Evolutionary conservation across 2,888 invertebrate genomes (phyloP), one percentile per base, ranked within the genome.

Genomic region (Rhabditophanes sp.): DNA sequence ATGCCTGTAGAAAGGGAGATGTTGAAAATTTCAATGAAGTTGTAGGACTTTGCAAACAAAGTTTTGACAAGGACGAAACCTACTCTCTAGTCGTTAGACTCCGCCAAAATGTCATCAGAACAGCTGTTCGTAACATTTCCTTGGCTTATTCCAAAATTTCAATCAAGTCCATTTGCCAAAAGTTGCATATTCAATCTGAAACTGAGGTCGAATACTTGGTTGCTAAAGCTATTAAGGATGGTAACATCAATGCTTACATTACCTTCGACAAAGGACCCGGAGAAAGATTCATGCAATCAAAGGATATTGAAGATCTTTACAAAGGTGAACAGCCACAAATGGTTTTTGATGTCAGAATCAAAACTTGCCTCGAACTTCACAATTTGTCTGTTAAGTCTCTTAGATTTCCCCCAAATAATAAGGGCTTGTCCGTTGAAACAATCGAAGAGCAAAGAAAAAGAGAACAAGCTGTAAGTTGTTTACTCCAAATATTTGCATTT

Each of bases 181-280:
- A 96, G 64, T 71, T 99, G 41, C 80, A 83, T 22, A 71, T 51
- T 15, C 37, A 44, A 1, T 36, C 83, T 1, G 56, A 62, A 12
- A 87, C 88, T 65, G 96, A 99, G 75, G 93, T 93, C 0, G 96
- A 96, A 67, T 96, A 88, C 64, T 90, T 96, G 66, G 90, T 60
- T 6, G 51, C 56, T 6, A 54, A 65, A 40, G 58, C 72, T 4
- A 93, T 99, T 45, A 75, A 88, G 29, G 96, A 96, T 72, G 88
- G 90, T 34, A 93, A 93, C 2, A 93, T 99, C 65, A 93, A 96
- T 68, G 96, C 93, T 1, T 82, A 80, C 0, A 74, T 99, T 44
- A 85, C 93, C 68, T 88, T 88, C 15, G 84, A 83, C 66, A 85
- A 46, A 20, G 46, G 48, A 24, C 46, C 50, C 27, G 42, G 38